Base-by-base conservation (phyloP, 2,797 vertebrate species). In the Acrossocheilus fasciatus region DNA sequence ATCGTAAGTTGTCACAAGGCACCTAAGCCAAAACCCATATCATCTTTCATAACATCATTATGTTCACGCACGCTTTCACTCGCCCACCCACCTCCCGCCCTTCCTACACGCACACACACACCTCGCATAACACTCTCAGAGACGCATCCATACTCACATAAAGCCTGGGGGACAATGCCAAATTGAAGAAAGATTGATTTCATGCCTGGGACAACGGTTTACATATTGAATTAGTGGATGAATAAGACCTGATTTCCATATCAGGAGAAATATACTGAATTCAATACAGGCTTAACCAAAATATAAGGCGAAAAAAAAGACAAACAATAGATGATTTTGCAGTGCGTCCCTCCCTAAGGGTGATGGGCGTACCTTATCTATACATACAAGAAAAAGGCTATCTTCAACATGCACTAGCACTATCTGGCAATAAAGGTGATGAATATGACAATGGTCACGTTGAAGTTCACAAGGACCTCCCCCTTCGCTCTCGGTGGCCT, bases 11-110 rank as follows among this genome's bases (percentile, higher is more conserved):
- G 91, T 97, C 97, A 96, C 96, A 99, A 99, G 98, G 98, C 98
- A 99, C 98, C 95, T 95, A 96, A 97, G 97, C 97, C 97, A 96
- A 96, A 96, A 96, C 95, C 96, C 94, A 96, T 95, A 94, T 96
- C 95, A 96, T 95, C 90, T 93, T 93, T 94, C 93, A 94, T 95
- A 86, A 87, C 88, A 86, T 91, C 66, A 91, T 88, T 83, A 82
- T 81, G 52, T 83, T 91, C 80, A 92, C 76, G 90, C 88, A 86
- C 45, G 77, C 83, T 83, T 73, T 74, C 81, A 81, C 64, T 87
- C 70, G 83, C 64, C 74, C 70, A 69, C 74, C 30, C 78, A 82
- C 80, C 52, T 41, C 66, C 69, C 88, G 26, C 75, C 83, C 88
- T 50, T 52, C 82, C 50, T 39, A 70, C 84, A 82, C n/a, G 14